These are phyloP conservation scores for Odontesthes bonariensis DNA, from an alignment of 2,113 vertebrate genomes.

Conservation along the genomic window DNA sequence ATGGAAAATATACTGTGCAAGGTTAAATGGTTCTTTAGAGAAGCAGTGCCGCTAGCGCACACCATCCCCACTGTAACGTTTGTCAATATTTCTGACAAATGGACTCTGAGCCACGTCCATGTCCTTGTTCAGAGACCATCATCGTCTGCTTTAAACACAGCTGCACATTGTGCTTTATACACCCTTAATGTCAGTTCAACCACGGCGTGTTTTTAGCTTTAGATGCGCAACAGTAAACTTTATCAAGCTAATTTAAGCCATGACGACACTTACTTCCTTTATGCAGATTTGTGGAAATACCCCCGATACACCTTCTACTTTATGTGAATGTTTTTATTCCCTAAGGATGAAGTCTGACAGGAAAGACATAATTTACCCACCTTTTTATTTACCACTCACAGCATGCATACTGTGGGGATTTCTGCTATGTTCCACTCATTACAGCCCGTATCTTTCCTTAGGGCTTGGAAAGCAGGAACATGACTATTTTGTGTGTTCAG, in stretches of 20 bases:
- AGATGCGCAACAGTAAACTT: background rate
- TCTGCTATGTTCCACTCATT: constrained; percentile 57
- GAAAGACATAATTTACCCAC: constrained; percentile 45
- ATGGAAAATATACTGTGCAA: constrained; percentile 32
- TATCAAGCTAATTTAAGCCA: background rate
- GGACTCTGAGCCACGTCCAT: constrained; percentile 12
- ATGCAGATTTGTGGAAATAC: constrained; percentile 22
- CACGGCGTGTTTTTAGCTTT: background rate
- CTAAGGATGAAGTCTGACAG: constrained; percentile 42
- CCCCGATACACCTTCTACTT: background rate
- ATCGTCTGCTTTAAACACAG: background rate
- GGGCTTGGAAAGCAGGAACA: constrained; percentile 45
- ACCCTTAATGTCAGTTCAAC: background rate
- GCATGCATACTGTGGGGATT: constrained; percentile 37
- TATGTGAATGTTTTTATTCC: constrained; percentile 12
- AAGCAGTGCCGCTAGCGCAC: background rate
- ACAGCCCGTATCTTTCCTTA: constrained; percentile 37
- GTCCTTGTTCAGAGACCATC: constrained; percentile 34
- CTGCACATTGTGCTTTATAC: background rate
- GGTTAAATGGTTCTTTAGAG: constrained; percentile 33
- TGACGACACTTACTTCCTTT: background rate
- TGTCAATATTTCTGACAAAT: constrained; percentile 30
- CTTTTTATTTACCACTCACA: constrained; percentile 59
- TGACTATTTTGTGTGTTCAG: constrained; percentile 12
- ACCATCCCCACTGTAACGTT: background rate